These are phyloP conservation scores for Clarias laeviceps DNA, from an alignment of 2,797 vertebrate species.

Conservation along the genomic window DNA sequence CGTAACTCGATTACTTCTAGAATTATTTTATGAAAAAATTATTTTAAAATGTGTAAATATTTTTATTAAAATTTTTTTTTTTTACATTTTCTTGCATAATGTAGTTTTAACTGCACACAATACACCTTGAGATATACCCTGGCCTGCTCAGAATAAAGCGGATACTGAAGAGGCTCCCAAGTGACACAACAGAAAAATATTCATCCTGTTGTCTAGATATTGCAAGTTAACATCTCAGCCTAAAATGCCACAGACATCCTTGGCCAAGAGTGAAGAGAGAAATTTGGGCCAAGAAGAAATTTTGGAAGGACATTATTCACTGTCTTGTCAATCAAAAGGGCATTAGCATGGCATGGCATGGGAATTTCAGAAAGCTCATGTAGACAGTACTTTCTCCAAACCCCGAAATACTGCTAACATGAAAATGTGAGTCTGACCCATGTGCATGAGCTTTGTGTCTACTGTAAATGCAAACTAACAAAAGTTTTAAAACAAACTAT, in stretches of 20 bases:
- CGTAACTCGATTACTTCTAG: not conserved
- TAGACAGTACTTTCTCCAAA: not conserved
- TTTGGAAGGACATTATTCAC: not conserved
- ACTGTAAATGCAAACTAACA: no score
- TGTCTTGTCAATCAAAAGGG: not conserved
- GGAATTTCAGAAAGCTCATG: not conserved
- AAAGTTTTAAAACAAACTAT: no score
- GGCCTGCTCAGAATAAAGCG: not conserved
- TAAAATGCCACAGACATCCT: not conserved
- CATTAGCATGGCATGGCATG: not conserved
- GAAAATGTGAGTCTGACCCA: not conserved
- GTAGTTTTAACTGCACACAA: not conserved
- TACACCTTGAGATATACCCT: not conserved
- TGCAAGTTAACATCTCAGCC: not conserved
- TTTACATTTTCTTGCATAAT: not conserved
- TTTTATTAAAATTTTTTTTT: not conserved
- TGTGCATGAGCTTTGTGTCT: not conserved
- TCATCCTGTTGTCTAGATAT: not conserved
- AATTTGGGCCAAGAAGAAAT: not conserved
- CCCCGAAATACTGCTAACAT: not conserved
- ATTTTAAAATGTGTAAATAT: not conserved
- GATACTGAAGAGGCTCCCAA: not conserved
- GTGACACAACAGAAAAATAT: not conserved
- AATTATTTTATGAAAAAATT: not conserved
- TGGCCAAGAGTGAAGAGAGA: not conserved